Base-by-base conservation (phyloP, 30 jellyfish, hydroid and myxozoan species). In the Morbakka virulenta region DNA sequence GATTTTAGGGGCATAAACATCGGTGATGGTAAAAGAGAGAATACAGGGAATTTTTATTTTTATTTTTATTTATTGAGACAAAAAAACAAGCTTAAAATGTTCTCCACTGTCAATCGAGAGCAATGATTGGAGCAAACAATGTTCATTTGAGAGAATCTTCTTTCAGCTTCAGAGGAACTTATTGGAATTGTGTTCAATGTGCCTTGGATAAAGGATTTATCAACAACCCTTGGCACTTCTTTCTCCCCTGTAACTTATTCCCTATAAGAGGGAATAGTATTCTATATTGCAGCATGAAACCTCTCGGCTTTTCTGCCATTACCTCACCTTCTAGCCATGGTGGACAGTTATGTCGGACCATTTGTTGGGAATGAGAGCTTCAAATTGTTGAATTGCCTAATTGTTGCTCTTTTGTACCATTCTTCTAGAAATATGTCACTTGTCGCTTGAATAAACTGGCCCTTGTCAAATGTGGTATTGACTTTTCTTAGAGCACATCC, bases 311-410 rank as follows among this genome's bases (percentile, higher is more conserved):
- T 50, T 1, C 32, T 27, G 35, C 69, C 64, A 23, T 4, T 28
- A 2, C 28, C 69, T 67, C 80, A 24, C 80, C 80, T 4, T 28
- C 80, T 25, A 67, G 25, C 80, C 80, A 67, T 17, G 80, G 80
- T n/a, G 80, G 22, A 25, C 3, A 11, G n/a, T n/a, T n/a, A n/a
- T 35, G 32, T n/a, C 13, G 28, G 21, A 67, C 80, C 35, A 41
- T 67, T 32, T 23, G 4, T 65, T 24, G 30, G 25, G 30, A 67
- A 50, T 17, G 57, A 41, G 57, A 41, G 57, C 12, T 41, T 32
- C 57, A 41, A 41, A 41, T 41, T 41, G 57, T 32, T 32, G 68
- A 28, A 32, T 17, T 25, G 32, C 64, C 30, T 67, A 20, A 41
- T 24, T 28, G 21, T 32, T 67, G 32, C 69, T 26, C 30, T 4